Percentiles rank a stretch among this genome's conserved stretches.
phyloP scores from a whole-genome alignment of 1,140 invertebrate species.

The Agraylea sexmaculata region DNA sequence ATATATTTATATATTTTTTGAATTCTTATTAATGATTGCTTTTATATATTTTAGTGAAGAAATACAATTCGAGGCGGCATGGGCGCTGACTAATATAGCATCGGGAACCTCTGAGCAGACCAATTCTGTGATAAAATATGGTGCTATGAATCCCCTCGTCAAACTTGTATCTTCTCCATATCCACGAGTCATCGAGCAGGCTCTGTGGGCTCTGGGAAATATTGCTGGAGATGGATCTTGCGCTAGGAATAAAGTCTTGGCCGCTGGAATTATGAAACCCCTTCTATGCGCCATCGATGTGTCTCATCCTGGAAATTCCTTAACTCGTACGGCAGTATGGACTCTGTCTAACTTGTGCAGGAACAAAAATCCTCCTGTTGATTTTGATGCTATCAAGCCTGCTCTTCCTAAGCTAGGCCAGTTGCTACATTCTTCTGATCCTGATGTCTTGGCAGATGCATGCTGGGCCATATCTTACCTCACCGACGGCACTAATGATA shows the following conservation, averaged over 20 bases:
- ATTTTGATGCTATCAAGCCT: constrained; percentile 62
- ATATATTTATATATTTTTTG: too few relatives aligned
- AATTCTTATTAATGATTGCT: constrained; percentile 3
- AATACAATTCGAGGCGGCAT: constrained; percentile 94
- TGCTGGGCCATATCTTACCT: constrained; percentile 96
- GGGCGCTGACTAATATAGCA: constrained; percentile 97
- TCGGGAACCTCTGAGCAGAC: constrained; percentile 89
- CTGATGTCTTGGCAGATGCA: constrained; percentile 75
- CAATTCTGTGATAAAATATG: constrained; percentile 68
- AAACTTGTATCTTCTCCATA: constrained; percentile 60
- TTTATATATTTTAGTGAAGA: constrained; percentile 61
- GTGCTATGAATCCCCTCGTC: constrained; percentile 80
- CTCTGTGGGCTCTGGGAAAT: constrained; percentile 96
- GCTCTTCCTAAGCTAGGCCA: constrained; percentile 70
- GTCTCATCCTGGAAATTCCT: constrained; percentile 25
- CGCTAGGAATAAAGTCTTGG: constrained; percentile 64
- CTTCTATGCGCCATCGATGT: constrained; percentile 55
- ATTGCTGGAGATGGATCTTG: constrained; percentile 83
- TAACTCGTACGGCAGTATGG: constrained; percentile 66
- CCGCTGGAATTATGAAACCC: constrained; percentile 47
- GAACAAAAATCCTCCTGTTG: constrained; percentile 79
- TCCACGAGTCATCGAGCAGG: constrained; percentile 81
- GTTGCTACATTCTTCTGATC: constrained; percentile 61
- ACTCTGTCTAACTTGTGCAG: constrained; percentile 86
- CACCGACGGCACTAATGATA: constrained; percentile 87